Evolutionary conservation across 2,797 vertebrate genomes (phyloP).

Genomic region (Pangasius larnaudii): DNA sequence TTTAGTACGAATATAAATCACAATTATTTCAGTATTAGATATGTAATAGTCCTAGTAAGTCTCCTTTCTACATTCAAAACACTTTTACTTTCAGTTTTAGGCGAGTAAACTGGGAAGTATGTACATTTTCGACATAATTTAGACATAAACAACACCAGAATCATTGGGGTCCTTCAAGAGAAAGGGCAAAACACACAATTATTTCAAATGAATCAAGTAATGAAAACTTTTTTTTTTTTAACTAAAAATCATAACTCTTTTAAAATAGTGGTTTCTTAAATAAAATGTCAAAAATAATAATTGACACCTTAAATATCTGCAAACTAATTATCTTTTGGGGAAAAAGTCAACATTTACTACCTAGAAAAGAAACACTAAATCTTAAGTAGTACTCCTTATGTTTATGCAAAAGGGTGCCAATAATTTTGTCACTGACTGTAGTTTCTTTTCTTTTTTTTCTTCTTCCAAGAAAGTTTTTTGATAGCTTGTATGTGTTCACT

Average conservation of each 20-base stretch:
- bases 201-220: neutral
- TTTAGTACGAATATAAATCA: neutral
- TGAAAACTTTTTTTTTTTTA: neutral
- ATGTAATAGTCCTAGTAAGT: neutral
- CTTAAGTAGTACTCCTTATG: neutral
- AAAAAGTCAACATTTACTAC: too few relatives aligned
- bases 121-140: neutral
- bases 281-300: neutral
- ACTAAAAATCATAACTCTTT: neutral
- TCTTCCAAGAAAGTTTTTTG: neutral
- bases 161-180: neutral
- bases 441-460: neutral
- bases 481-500: neutral
- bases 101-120: neutral
- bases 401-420: neutral
- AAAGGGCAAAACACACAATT: neutral
- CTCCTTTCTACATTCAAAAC: neutral
- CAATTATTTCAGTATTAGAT: neutral
- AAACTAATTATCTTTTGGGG: neutral
- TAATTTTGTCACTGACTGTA: neutral
- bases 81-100: slow-evolving; percentile 47
- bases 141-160: neutral
- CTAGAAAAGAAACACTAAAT: neutral
- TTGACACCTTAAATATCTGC: neutral
- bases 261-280: neutral